A percentile compares a stretch with the other conserved stretches of the same genome.
Conservation (phyloP, 2,113 vertebrate genomes). For the Phylloscopus whistleri region DNA sequence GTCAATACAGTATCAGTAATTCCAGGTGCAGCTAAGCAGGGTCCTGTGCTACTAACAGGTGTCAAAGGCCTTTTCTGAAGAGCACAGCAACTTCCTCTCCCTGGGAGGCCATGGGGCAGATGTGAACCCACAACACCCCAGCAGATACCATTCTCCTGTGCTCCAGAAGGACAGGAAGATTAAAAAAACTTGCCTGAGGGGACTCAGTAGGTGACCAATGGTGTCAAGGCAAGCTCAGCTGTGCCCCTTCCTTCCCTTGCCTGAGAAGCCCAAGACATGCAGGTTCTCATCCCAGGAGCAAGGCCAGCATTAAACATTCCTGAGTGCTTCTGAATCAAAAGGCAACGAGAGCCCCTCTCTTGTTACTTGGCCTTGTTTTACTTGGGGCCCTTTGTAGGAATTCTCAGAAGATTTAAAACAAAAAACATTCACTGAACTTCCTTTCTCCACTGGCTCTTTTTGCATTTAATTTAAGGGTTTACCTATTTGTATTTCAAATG, state of each 20-base stretch:
- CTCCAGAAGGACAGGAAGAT: neutral
- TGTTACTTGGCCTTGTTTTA: neutral
- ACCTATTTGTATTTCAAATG: conserved; percentile 34
- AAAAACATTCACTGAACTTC: neutral
- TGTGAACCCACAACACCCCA: neutral
- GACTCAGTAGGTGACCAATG: neutral
- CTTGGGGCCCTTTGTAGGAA: neutral
- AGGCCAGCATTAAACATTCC: neutral
- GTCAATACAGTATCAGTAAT: neutral
- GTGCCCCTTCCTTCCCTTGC: neutral
- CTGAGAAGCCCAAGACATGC: accelerated
- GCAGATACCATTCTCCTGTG: neutral
- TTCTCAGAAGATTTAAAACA: neutral
- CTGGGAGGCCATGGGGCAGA: neutral
- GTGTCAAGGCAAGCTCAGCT: neutral
- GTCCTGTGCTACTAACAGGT: neutral
- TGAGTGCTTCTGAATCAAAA: neutral
- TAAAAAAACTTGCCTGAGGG: neutral
- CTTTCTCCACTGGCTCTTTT: neutral
- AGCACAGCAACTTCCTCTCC: neutral
- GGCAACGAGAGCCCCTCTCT: neutral
- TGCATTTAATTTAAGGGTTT: neutral
- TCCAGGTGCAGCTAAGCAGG: neutral
- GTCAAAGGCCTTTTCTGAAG: neutral
- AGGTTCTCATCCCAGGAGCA: neutral